Evolutionary conservation across 2,888 invertebrate species (phyloP), one percentile per base, ranked within the genome.

Genomic region (Serrognathus titanus): DNA sequence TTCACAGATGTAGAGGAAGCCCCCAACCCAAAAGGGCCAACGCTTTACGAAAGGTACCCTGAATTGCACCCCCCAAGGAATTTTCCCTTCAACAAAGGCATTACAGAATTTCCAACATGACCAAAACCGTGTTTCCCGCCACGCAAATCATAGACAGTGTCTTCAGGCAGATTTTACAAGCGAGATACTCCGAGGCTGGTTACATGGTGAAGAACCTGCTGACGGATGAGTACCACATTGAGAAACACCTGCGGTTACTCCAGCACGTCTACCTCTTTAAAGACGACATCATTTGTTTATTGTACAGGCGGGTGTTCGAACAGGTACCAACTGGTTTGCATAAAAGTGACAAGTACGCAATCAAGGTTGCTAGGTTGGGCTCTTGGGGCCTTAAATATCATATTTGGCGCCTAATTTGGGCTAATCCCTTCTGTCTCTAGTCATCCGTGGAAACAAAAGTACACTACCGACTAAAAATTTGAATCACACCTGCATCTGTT

Each of bases 251-350:
- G 45, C 63, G 69, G 8, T 70, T 77, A 55, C 59, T 77, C 35
- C 66, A 69, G n/a, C 71, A 73, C 52, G 53, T 76, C 12, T 78
- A 69, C 60, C 57, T 78, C 39, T 76, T 77, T 60, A 66, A 65
- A 50, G 76, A 76, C 51, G 75, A 74, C 59, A 55, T 74, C 46
- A 72, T 76, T 37, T 76, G 71, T 64, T 71, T 74, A 1, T 73
- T 77, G 51, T 76, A 75, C 53, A 65, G 69, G 31, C 62, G 65
- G n/a, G 63, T 76, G 24, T 77, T 77, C 56, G 60, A 65, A 20
- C 67, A 72, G 66, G 75, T 76, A 31, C 24, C 24, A 31, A 31
- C 6, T 16, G 3, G 16, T 1, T 16, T 16, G 16, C 16, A 2
- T 16, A 16, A 16, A 3, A 16, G 16, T 3, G 16, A 16, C 16